Base-by-base conservation (phyloP, 2,113 vertebrate genomes). In the Copsychus sechellarum region DNA sequence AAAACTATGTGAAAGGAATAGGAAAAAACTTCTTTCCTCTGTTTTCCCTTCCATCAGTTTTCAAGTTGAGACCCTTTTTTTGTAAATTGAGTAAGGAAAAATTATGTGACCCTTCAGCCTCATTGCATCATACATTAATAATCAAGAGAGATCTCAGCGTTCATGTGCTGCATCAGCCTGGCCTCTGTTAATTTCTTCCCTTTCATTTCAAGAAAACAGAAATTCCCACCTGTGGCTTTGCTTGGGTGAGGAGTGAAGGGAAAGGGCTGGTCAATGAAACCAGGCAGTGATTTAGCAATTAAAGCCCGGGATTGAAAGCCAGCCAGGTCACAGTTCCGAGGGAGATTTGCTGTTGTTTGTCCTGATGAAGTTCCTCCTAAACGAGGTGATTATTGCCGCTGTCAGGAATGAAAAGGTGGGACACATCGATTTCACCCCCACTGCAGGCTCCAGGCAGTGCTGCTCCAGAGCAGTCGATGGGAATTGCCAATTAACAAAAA, bases 321-420 rank as follows among this genome's bases (percentile, higher is more conserved):
- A 94, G 76, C 34, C 31, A 83, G 90, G 85, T 71, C 71, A 77
- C 71, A 40, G 33, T 65, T 95, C 73, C 58, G 81, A 26, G 57
- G 29, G 62, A 91, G 87, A 82, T 88, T 66, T 77, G 90, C 87
- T 51, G 62, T 22, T 91, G 94, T 82, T 82, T 93, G 82, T 90
- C 90, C 86, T 73, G 90, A 93, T 88, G 85, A 97, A 92, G 91
- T 88, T 92, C 50, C 74, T 90, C 62, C 85, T 74, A 77, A 96
- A 91, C 51, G 90, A 95, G 93, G 79, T 86, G 87, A 96, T 95
- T 93, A 94, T 95, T 90, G 94, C 71, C 86, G 95, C 86, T 88
- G 94, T 90, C 95, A 96, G 94, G 94, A 73, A 88, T 66, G 67
- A 90, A 95, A 90, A 93, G 93, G 87, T 80, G 88, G 91, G 50